These are phyloP conservation scores for Xestobium rufovillosum DNA, from an alignment of 2,888 invertebrate species.

Conservation along the genomic window DNA sequence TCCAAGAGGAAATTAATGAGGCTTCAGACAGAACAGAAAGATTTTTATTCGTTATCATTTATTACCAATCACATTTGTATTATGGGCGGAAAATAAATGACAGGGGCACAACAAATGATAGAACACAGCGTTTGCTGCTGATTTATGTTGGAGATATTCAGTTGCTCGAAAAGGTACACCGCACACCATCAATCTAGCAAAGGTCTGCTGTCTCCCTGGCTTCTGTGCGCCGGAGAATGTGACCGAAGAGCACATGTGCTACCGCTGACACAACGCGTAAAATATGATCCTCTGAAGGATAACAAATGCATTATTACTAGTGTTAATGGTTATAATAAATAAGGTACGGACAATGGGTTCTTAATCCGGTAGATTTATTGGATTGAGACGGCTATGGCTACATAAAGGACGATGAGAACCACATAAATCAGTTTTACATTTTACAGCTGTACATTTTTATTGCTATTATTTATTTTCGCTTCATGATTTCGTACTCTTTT, in stretches of 20 bases:
- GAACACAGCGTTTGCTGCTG: conserved; percentile 36
- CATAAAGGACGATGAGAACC: conserved; percentile 37
- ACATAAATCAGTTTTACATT: conserved; percentile 35
- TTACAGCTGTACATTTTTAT: conserved; percentile 24
- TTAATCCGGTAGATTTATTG: conserved; percentile 44
- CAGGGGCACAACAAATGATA: conserved; percentile 39
- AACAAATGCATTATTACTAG: conserved; percentile 47
- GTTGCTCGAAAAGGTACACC: conserved; percentile 40
- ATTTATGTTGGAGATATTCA: conserved; percentile 42
- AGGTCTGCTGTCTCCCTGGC: no score
- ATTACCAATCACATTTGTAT: conserved; percentile 4
- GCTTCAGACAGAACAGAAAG: neutral
- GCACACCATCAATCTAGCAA: conserved; percentile 39
- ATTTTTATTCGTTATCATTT: conserved; percentile 2
- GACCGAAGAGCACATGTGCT: conserved; percentile 36
- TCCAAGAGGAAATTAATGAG: neutral
- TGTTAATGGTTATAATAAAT: conserved; percentile 46
- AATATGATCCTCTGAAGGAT: conserved; percentile 44
- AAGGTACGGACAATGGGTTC: conserved; percentile 44
- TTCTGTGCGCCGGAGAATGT: conserved; percentile 29
- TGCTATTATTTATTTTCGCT: conserved; percentile 4
- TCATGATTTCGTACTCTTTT: no score
- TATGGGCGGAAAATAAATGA: conserved; percentile 39
- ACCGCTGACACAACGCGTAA: conserved; percentile 38
- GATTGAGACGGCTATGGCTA: conserved; percentile 24